phyloP scores from a whole-genome alignment of 1,140 invertebrate genomes.

The Neodiprion virginianus region DNA sequence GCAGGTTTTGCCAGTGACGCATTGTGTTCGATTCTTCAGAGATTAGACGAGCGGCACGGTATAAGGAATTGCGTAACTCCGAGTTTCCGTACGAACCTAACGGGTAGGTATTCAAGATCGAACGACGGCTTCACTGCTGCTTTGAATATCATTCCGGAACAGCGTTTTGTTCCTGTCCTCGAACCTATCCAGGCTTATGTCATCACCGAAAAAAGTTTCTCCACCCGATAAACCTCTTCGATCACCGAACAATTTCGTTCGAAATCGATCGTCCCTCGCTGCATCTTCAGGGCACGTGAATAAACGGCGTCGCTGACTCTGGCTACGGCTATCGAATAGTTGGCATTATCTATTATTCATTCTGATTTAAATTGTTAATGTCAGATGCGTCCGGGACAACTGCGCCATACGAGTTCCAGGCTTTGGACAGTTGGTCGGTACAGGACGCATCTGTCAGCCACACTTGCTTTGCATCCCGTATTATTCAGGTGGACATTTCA shows the following conservation, averaged over 20 bases:
- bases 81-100: neutral
- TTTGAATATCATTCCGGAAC: no score
- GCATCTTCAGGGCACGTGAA: no score
- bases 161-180: neutral
- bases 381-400: slow-evolving; percentile 7
- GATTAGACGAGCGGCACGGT: neutral
- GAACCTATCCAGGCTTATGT: neutral
- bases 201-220: neutral
- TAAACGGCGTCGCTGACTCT: neutral
- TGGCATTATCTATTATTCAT: slow-evolving; percentile 20
- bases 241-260: neutral
- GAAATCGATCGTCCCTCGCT: neutral
- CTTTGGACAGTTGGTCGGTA: slow-evolving; percentile 1
- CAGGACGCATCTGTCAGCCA: slow-evolving; percentile 12
- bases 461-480: slow-evolving; percentile 7
- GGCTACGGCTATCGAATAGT: slow-evolving; percentile 1
- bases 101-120: neutral
- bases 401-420: neutral
- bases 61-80: neutral
- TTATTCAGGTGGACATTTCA: slow-evolving; percentile 9
- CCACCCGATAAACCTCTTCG: neutral
- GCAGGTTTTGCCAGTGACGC: neutral
- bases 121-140: neutral
- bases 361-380: slow-evolving; percentile 20
- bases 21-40: neutral